These are phyloP conservation scores for Scaptomyza montana DNA, from an alignment of 1,140 invertebrate genomes.

Conservation along the genomic window DNA sequence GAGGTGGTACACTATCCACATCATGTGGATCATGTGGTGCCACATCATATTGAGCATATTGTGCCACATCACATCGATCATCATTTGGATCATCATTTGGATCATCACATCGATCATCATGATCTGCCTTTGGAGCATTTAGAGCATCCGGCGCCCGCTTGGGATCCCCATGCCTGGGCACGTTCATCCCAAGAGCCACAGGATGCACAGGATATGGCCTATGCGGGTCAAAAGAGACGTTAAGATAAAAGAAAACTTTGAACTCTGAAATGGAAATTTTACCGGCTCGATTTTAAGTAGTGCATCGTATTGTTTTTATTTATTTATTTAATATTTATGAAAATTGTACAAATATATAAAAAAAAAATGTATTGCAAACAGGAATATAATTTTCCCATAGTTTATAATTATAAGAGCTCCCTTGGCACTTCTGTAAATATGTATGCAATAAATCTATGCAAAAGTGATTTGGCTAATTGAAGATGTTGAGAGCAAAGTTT, in stretches of 20 bases:
- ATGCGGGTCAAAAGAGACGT: constrained; percentile 85
- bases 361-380: constrained; percentile 44
- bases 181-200: constrained; percentile 79
- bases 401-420: constrained; percentile 9
- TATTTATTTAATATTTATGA: constrained; percentile 66
- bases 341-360: constrained; percentile 64
- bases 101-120: constrained; percentile 77
- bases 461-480: constrained; percentile 61
- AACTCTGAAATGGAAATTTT: constrained; percentile 29
- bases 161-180: constrained; percentile 85
- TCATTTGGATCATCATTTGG: constrained; percentile 85
- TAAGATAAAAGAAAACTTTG: constrained; percentile 17
- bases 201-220: constrained; percentile 88
- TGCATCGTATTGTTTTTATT: constrained; percentile 62
- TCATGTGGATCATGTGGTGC: constrained; percentile 84
- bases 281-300: constrained; percentile 65
- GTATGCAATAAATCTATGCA: constrained; percentile 66
- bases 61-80: constrained; percentile 85
- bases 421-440: constrained; percentile 63
- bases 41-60: constrained; percentile 84
- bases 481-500: constrained; percentile 42
- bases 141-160: constrained; percentile 85
- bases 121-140: constrained; percentile 78
- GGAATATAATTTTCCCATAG: constrained; percentile 9
- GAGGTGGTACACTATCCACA: constrained; percentile 94